These are phyloP conservation scores for Pseudobourletiella spinata DNA, from an alignment of 1,140 invertebrate species.

Conservation along the genomic window DNA sequence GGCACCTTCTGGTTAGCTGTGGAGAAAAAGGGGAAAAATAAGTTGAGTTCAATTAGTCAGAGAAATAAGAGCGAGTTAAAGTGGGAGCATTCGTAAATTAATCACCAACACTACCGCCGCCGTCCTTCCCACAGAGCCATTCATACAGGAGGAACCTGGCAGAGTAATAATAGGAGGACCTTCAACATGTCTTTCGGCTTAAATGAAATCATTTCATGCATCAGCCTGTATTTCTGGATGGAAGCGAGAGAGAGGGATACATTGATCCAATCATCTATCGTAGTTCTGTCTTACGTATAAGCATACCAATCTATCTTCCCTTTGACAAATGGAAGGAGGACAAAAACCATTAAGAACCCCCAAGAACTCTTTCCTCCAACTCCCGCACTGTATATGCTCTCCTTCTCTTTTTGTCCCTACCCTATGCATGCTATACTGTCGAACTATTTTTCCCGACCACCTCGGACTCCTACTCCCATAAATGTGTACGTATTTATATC, in stretches of 20 bases:
- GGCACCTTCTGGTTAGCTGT: conserved; percentile 77
- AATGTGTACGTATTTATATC: no score
- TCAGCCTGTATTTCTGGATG: no score
- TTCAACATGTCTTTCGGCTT: no score
- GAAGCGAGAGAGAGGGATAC: no score
- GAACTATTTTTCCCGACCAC: no score
- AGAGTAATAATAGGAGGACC: no score
- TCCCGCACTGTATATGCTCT: neutral
- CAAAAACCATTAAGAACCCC: conserved; percentile 21
- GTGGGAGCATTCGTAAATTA: conserved; percentile 1
- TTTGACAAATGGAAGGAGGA: conserved; percentile 20
- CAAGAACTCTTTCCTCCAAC: neutral
- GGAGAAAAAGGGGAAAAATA: conserved; percentile 29
- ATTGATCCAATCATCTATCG: no score
- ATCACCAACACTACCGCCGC: neutral
- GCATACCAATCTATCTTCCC: conserved; percentile 14
- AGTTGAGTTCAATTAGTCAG: neutral
- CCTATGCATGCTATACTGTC: no score
- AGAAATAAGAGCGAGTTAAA: conserved; percentile 2
- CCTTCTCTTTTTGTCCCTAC: no score
- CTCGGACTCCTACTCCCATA: no score
- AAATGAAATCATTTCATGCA: neutral
- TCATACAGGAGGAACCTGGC: no score
- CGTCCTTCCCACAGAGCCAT: neutral
- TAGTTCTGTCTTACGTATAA: neutral